Percentiles rank a stretch among this genome's conserved stretches.
Evolutionary conservation across 2,113 vertebrate species (phyloP).

Genomic region (Andinoacara biseriatus): DNA sequence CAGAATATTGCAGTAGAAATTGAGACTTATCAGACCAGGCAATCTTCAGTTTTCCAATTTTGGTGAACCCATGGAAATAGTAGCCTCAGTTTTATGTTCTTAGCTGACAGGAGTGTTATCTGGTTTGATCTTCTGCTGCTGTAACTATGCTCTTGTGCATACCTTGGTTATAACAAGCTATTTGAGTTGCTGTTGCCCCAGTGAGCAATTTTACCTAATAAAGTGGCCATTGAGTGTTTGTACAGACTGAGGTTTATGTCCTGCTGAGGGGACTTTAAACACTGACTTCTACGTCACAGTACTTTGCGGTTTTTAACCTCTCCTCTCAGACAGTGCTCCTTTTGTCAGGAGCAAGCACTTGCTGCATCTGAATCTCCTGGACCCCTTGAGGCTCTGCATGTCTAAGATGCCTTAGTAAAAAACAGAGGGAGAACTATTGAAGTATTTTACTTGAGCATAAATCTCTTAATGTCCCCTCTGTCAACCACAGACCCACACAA

Average conservation of each 20-base stretch:
- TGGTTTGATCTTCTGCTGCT: too few relatives aligned
- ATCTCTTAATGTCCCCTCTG: slow-evolving; percentile 64
- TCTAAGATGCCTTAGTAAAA: slow-evolving; percentile 65
- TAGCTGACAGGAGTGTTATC: too few relatives aligned
- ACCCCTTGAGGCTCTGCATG: slow-evolving; percentile 57
- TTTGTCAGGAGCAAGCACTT: slow-evolving; percentile 65
- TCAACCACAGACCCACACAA: slow-evolving; percentile 63
- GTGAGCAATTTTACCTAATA: neutral
- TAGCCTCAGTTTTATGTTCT: neutral
- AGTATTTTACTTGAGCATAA: slow-evolving; percentile 69
- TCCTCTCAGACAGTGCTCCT: slow-evolving; percentile 54
- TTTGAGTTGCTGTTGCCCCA: neutral
- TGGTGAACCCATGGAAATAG: too few relatives aligned
- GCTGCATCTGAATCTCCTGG: slow-evolving; percentile 51
- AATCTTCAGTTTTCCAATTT: too few relatives aligned
- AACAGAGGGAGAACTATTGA: slow-evolving; percentile 58
- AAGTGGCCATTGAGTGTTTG: neutral
- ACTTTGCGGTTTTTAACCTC: slow-evolving; percentile 48
- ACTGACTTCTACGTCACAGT: slow-evolving; percentile 38
- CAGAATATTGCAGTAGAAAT: too few relatives aligned
- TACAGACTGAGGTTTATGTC: slow-evolving; percentile 35
- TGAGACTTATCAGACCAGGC: too few relatives aligned
- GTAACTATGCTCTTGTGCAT: too few relatives aligned
- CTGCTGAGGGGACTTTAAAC: slow-evolving; percentile 30
- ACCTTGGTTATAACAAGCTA: too few relatives aligned